A percentile compares a stretch with the other conserved stretches of the same genome.
phyloP scores from a whole-genome alignment of 2,888 invertebrate genomes.

The Rotaria socialis region DNA sequence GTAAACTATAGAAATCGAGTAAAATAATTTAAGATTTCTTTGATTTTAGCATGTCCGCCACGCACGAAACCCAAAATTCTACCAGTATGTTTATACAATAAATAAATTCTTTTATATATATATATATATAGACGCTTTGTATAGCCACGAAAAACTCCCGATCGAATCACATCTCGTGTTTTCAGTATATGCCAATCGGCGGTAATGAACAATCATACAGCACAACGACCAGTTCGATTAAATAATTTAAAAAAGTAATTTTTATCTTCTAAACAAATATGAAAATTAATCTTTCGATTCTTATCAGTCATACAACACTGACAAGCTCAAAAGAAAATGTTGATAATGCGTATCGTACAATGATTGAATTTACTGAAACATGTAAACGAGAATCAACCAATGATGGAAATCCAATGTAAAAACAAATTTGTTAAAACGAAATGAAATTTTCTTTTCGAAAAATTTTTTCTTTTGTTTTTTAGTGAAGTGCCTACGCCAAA shows the following conservation, averaged over 20 bases:
- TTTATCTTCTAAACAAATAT: background rate
- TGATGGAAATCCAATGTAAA: background rate
- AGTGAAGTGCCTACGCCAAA: background rate
- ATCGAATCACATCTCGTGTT: conserved; percentile 6
- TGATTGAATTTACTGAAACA: conserved; percentile 27
- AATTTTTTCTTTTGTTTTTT: background rate
- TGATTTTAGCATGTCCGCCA: conserved; percentile 1
- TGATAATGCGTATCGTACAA: conserved; percentile 22
- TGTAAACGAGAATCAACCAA: conserved; percentile 11
- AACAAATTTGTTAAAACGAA: no score
- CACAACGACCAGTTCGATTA: conserved; percentile 15
- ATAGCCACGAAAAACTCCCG: background rate
- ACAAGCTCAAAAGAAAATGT: conserved; percentile 7
- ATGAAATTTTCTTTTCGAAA: no score
- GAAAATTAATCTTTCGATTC: background rate
- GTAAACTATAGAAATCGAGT: no score
- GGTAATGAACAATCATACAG: background rate
- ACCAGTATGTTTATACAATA: background rate
- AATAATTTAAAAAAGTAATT: background rate
- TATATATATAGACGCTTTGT: background rate
- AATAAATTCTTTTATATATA: background rate
- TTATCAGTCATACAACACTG: background rate
- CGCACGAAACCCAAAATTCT: background rate
- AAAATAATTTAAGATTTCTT: background rate
- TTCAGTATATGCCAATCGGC: conserved; percentile 33